Evolutionary conservation across 2,113 vertebrate genomes (phyloP).

Genomic region (Macquaria australasica): DNA sequence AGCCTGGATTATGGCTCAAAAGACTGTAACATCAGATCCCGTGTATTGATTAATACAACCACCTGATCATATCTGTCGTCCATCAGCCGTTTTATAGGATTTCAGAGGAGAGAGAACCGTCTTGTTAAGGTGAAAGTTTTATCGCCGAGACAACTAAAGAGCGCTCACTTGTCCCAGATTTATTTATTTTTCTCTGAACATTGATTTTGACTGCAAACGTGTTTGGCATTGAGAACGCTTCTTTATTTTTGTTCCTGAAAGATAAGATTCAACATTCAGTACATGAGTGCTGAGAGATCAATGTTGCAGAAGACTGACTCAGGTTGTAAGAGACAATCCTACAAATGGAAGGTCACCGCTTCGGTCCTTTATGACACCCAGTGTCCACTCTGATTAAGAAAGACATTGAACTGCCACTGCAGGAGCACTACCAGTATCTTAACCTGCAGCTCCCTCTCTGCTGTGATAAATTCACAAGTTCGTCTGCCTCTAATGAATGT

Average conservation of each 20-base stretch:
- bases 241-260: neutral
- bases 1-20: slow-evolving; percentile 38
- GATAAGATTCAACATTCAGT: slow-evolving; percentile 32
- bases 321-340: slow-evolving; percentile 49
- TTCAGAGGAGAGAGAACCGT: slow-evolving; percentile 50
- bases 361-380: slow-evolving; percentile 50
- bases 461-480: slow-evolving; percentile 15
- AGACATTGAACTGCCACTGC: slow-evolving; percentile 50
- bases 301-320: slow-evolving; percentile 43
- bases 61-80: slow-evolving; percentile 35
- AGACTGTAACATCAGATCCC: slow-evolving; percentile 37
- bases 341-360: slow-evolving; percentile 68
- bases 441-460: slow-evolving; percentile 9
- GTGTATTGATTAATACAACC: slow-evolving; percentile 45
- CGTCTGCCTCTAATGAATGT: neutral
- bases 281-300: slow-evolving; percentile 24
- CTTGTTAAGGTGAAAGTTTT: slow-evolving; percentile 37
- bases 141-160: slow-evolving; percentile 18
- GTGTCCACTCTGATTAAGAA: slow-evolving; percentile 60
- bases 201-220: slow-evolving; percentile 35
- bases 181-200: neutral
- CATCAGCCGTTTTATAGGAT: slow-evolving; percentile 40
- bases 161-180: neutral
- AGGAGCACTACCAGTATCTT: slow-evolving; percentile 7
- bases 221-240: neutral